Evolutionary conservation across 2,113 vertebrate species (phyloP).

Genomic region (Chloropsis cyanopogon): DNA sequence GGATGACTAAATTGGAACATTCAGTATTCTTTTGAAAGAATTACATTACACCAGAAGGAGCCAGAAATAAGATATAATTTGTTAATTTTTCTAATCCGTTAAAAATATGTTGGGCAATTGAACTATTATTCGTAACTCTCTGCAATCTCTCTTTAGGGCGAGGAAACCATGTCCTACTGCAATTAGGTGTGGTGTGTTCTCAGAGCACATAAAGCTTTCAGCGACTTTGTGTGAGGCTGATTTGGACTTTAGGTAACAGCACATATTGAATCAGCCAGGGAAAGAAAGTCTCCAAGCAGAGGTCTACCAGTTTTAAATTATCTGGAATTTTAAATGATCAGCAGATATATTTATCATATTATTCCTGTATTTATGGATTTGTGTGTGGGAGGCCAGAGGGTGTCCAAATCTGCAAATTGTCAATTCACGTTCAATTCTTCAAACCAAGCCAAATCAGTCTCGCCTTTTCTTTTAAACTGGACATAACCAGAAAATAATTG

Average conservation of each 20-base stretch:
- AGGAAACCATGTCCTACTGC: constrained; percentile 70
- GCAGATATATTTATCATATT: constrained; percentile 24
- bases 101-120: constrained; percentile 61
- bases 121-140: constrained; percentile 64
- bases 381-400: background rate
- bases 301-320: constrained; percentile 2
- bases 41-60: constrained; percentile 67
- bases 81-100: constrained; percentile 75
- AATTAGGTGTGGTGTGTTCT: constrained; percentile 68
- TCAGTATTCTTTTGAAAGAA: constrained; percentile 64
- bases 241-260: constrained; percentile 62
- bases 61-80: constrained; percentile 72
- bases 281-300: constrained; percentile 14
- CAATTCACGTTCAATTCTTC: background rate
- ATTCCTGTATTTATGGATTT: background rate
- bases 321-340: background rate
- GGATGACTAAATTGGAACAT: constrained; percentile 60
- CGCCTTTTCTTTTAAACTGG: background rate
- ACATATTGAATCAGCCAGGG: background rate
- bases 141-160: constrained; percentile 47
- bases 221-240: constrained; percentile 39
- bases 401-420: background rate
- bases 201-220: constrained; percentile 70
- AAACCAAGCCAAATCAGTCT: background rate
- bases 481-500: constrained; percentile 7